phyloP scores from a whole-genome alignment of 1,140 invertebrate genomes.

The Macrobrachium rosenbergii region DNA sequence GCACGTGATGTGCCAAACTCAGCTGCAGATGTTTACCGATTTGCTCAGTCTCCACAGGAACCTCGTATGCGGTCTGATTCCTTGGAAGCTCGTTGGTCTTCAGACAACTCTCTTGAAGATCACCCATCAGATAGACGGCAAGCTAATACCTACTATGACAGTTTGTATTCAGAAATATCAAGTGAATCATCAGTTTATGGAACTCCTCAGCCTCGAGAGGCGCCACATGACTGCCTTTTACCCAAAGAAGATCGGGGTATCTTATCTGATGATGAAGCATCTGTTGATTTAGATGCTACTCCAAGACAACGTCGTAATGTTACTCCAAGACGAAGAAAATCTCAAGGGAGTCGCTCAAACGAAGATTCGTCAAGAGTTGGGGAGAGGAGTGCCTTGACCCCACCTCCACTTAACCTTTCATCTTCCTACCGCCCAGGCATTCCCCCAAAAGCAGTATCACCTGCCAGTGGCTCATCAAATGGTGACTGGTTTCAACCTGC shows the following conservation, averaged over 20 bases:
- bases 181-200: conserved; percentile 60
- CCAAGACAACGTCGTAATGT: conserved; percentile 33
- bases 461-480: conserved; percentile 41
- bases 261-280: conserved; percentile 54
- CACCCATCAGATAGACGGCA: conserved; percentile 18
- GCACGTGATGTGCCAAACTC: conserved; percentile 39
- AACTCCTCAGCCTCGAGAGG: conserved; percentile 34
- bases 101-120: conserved; percentile 59
- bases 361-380: conserved; percentile 28
- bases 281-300: conserved; percentile 46
- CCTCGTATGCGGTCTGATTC: conserved; percentile 54
- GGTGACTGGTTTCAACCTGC: conserved; percentile 46
- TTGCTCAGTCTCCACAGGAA: conserved; percentile 43
- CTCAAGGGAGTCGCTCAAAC: conserved; percentile 39
- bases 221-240: conserved; percentile 15
- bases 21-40: conserved; percentile 51
- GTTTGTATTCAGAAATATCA: conserved; percentile 50
- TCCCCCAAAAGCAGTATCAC: conserved; percentile 30
- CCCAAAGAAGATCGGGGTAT: conserved; percentile 46
- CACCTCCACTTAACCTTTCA: conserved; percentile 33
- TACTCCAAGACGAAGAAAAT: conserved; percentile 48
- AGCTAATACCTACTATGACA: conserved; percentile 51
- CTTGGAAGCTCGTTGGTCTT: conserved; percentile 56
- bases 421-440: conserved; percentile 46
- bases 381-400: conserved; percentile 51